Evolutionary conservation across 2,113 vertebrate species (phyloP).

Genomic region (Sturnus vulgaris): DNA sequence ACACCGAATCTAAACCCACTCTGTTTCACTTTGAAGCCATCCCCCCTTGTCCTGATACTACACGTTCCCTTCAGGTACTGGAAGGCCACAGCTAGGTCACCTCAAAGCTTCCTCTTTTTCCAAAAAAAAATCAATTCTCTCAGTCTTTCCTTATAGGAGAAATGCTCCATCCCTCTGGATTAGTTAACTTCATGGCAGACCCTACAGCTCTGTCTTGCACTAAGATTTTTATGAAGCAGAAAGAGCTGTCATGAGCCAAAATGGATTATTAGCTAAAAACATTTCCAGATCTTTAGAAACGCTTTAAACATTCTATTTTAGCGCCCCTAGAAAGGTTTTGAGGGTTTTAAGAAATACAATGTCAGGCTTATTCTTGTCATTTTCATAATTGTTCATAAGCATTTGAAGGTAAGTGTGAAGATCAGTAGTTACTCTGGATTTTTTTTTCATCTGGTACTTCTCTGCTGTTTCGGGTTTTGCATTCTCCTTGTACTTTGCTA

Average conservation of each 20-base stretch:
- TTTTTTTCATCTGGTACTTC: background rate
- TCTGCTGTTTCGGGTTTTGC: background rate
- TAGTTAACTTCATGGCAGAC: background rate
- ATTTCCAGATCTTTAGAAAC: background rate
- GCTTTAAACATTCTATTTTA: background rate
- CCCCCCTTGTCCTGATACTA: background rate
- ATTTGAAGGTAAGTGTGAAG: background rate
- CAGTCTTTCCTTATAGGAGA: background rate
- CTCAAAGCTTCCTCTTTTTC: background rate
- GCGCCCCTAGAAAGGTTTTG: background rate
- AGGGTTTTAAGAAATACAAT: background rate
- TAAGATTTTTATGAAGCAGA: background rate
- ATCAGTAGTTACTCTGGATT: background rate
- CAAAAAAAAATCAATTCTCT: background rate
- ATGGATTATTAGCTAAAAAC: background rate
- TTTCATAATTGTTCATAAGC: background rate
- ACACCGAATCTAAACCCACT: background rate
- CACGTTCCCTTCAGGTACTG: fast-evolving
- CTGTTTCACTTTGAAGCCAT: background rate
- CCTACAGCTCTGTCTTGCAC: background rate
- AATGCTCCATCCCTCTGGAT: background rate
- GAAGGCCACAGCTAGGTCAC: background rate
- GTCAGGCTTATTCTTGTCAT: background rate
- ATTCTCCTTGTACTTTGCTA: background rate
- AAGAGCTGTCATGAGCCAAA: fast-evolving